Evolutionary conservation across 1,140 invertebrate species (phyloP).

Genomic region (Dufourea novaeangliae): DNA sequence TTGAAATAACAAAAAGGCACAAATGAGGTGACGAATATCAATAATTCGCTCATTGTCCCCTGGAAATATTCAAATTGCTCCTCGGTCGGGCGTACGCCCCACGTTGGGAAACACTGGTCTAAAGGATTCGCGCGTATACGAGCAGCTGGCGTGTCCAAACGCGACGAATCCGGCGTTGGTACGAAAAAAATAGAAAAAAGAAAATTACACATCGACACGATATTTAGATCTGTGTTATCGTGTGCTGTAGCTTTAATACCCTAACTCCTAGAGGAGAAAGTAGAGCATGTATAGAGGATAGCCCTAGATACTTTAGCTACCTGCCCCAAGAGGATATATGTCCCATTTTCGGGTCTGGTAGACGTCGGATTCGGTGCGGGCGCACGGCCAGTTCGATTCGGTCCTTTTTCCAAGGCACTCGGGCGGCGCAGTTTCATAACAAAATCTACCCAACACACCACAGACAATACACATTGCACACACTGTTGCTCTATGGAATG

Average conservation of each 20-base stretch:
- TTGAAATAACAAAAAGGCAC: too few relatives aligned
- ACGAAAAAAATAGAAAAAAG: conserved; percentile 20
- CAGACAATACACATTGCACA: conserved; percentile 70
- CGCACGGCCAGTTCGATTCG: background rate
- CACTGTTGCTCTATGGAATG: conserved; percentile 63
- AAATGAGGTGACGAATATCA: too few relatives aligned
- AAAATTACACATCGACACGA: background rate
- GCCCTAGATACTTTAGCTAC: background rate
- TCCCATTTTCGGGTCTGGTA: conserved; percentile 37
- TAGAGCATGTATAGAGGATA: background rate
- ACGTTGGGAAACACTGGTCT: too few relatives aligned
- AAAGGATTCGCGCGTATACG: too few relatives aligned
- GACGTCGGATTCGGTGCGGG: background rate
- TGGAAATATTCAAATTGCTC: too few relatives aligned
- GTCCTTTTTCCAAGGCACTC: conserved; percentile 8
- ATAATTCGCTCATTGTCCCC: too few relatives aligned
- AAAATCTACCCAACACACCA: conserved; percentile 62
- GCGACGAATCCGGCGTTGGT: conserved; percentile 13
- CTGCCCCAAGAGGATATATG: conserved; percentile 2
- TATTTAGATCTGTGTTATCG: too few relatives aligned
- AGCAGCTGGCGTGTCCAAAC: too few relatives aligned
- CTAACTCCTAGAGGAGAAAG: background rate
- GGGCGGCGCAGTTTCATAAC: conserved; percentile 14
- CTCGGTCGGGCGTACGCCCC: too few relatives aligned
- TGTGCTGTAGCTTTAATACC: background rate